Base-by-base conservation (phyloP, 2,888 invertebrate species). In the Drosophila maculinotata region DNA sequence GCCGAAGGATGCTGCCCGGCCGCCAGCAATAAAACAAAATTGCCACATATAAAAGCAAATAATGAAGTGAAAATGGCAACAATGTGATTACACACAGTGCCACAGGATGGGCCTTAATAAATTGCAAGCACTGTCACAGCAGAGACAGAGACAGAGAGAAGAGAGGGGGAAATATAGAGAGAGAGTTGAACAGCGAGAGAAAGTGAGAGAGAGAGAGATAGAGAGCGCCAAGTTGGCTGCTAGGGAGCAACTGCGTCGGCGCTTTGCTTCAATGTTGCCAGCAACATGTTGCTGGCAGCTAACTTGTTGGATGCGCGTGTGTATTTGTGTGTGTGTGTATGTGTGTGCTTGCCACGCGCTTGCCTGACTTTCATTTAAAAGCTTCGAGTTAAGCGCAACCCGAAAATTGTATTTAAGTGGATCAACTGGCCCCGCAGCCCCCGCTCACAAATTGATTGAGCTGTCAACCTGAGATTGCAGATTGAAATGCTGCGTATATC, bases 31-130 rank as follows among this genome's bases (percentile, higher is more conserved):
- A 87, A 87, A 84, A 82, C 77, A 87, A 86, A 88, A 82, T 82
- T 83, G 69, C 77, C 83, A 69, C 76, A 77, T 70, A 87, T 87
- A 87, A 87, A 86, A 78, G 83, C 73, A 83, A 86, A 87, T 87
- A 84, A 84, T 85, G 86, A 86, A 85, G 84, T 86, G 88, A 82
- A 84, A 87, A 84, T 86, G 86, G 88, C 84, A 87, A 87, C 86
- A 84, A 87, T 87, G 88, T 83, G 83, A 83, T 83, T 87, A 83
- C 81, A 81, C 66, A 72, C 83, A 86, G 69, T 68, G 80, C 48
- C 67, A 70, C 54, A 52, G 60, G 60, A 69, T 53, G 68, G 51
- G 68, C 56, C 65, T 56, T 69, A 76, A 78, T 78, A 79, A 78
- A 79, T 74, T 76, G 72, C 76, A 56, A 28, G 38, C 62, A 58